Evolutionary conservation across 2,888 invertebrate genomes (phyloP).

Genomic region (Chymomyza fuscimana): DNA sequence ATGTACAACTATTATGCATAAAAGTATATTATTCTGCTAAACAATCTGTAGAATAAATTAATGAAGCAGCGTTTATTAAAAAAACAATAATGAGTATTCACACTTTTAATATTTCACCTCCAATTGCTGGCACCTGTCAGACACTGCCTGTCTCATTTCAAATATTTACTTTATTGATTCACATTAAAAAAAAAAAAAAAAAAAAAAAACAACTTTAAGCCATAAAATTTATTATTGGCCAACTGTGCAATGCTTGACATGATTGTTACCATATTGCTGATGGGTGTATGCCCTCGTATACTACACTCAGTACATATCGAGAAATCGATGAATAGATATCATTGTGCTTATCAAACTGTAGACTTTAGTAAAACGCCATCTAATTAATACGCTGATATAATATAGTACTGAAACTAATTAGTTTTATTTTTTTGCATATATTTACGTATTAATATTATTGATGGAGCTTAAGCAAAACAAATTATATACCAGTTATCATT

Average conservation of each 20-base stretch:
- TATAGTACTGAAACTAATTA: constrained; percentile 55
- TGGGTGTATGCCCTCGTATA: not conserved
- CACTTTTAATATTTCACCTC: not conserved
- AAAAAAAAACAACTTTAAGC: not conserved
- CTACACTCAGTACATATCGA: not conserved
- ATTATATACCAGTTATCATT: constrained; percentile 36
- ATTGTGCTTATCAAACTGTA: constrained; percentile 43
- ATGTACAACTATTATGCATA: too few species aligned
- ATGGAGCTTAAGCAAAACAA: constrained; percentile 43
- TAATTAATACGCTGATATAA: constrained; percentile 48
- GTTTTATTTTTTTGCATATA: constrained; percentile 41
- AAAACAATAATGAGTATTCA: not conserved
- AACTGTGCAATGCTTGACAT: constrained; percentile 18
- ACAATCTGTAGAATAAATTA: too few species aligned
- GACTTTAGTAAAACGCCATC: constrained; percentile 22
- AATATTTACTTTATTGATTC: not conserved
- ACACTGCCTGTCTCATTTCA: not conserved
- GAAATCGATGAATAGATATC: constrained; percentile 43
- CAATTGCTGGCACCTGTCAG: not conserved
- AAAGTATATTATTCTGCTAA: too few species aligned
- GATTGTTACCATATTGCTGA: constrained; percentile 38
- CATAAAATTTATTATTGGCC: not conserved
- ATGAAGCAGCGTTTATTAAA: constrained; percentile 2
- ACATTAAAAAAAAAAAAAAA: not conserved
- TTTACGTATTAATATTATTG: constrained; percentile 21